phyloP scores from a whole-genome alignment of 2,888 invertebrate species.

The Tinea semifulvella region DNA sequence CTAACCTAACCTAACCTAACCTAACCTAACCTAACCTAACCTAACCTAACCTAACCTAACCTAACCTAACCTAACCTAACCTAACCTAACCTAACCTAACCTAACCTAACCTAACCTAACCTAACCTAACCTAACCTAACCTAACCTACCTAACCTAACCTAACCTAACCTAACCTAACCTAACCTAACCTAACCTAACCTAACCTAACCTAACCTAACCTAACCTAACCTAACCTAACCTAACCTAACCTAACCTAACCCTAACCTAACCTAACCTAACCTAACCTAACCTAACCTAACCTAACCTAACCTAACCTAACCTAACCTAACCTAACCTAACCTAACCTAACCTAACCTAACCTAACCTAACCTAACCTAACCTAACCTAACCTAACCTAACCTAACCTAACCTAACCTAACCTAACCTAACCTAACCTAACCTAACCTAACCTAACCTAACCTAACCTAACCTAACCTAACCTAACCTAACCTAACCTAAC shows the following conservation, averaged over 20 bases:
- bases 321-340: constrained; percentile 18
- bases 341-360: constrained; percentile 17
- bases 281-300: constrained; percentile 17
- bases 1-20: constrained; percentile 16
- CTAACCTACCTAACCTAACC: constrained; percentile 9
- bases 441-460: constrained; percentile 18
- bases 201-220: constrained; percentile 19
- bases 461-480: constrained; percentile 19
- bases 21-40: constrained; percentile 17
- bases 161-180: constrained; percentile 13
- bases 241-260: constrained; percentile 19
- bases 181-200: constrained; percentile 15
- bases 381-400: constrained; percentile 19
- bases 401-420: constrained; percentile 17
- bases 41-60: no score
- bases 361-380: constrained; percentile 18
- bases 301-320: constrained; percentile 16
- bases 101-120: constrained; percentile 10
- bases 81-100: constrained; percentile 14
- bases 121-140: constrained; percentile 3
- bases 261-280: constrained; percentile 19
- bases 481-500: constrained; percentile 19
- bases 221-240: constrained; percentile 18
- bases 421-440: constrained; percentile 19
- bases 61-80: no score